Evolutionary conservation across 2,888 invertebrate species (phyloP).

Genomic region (Chrysina gloriosa): DNA sequence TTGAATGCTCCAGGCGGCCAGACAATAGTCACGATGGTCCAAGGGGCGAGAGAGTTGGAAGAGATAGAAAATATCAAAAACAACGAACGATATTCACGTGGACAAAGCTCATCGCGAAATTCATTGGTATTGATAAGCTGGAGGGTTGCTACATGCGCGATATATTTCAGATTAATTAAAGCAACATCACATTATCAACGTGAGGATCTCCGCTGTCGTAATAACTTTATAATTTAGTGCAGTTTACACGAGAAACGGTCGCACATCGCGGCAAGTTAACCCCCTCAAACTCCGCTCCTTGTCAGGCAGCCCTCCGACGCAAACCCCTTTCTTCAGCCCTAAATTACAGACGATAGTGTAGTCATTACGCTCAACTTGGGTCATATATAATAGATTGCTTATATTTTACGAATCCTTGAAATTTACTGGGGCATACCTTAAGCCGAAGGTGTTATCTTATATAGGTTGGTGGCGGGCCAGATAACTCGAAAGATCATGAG

Average conservation of each 20-base stretch:
- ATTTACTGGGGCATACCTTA: constrained; percentile 54
- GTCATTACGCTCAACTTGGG: constrained; percentile 56
- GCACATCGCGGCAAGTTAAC: constrained; percentile 54
- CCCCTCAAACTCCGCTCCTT: constrained; percentile 46
- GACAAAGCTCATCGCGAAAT: constrained; percentile 43
- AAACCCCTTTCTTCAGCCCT: constrained; percentile 53
- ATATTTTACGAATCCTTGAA: constrained; percentile 59
- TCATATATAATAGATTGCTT: constrained; percentile 63
- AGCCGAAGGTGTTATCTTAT: constrained; percentile 60
- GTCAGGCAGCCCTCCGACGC: constrained; percentile 43
- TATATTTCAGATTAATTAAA: constrained; percentile 67
- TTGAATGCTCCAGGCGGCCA: not conserved
- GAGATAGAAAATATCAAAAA: constrained; percentile 34
- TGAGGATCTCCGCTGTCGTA: constrained; percentile 66
- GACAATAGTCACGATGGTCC: not conserved
- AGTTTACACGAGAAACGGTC: constrained; percentile 60
- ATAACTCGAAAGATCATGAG: constrained; percentile 63
- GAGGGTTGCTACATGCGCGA: constrained; percentile 59
- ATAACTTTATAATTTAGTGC: constrained; percentile 69
- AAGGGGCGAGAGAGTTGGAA: not conserved
- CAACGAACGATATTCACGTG: constrained; percentile 41
- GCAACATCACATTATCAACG: constrained; percentile 67
- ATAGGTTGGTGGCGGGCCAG: constrained; percentile 54
- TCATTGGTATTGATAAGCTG: constrained; percentile 50
- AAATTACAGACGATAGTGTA: constrained; percentile 61